Base-by-base conservation (phyloP, 2,888 invertebrate species). In the Leptinotarsa tumamoca region DNA sequence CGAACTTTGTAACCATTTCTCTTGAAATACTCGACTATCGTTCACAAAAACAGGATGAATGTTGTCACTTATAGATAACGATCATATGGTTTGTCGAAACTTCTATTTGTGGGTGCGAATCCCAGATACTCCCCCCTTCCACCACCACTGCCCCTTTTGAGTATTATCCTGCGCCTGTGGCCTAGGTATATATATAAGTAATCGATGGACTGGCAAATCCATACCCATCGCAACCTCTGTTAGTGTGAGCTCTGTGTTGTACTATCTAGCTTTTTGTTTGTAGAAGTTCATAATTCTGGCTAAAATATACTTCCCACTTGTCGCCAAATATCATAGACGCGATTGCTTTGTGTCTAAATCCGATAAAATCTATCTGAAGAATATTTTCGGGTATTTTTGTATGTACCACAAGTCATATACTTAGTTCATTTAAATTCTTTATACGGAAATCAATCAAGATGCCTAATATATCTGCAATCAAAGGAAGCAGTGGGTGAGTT, bases 301-400 rank as follows among this genome's bases (percentile, higher is more conserved):
- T 84, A 84, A 83, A 78, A 61, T 51, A 70, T 77, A 75, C 54
- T 68, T 54, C 71, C 74, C 85, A 89, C 88, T 89, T 86, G 89
- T 89, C 88, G 90, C 91, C 85, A 91, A 85, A 89, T 91, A 89
- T 88, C 90, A 85, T 82, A 90, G 82, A 89, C 90, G 86, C 89
- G 91, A 85, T 89, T 91, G 88, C 89, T 91, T 89, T 89, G 90
- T 90, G 72, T 87, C 87, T 1, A 86, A 87, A 77, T 85, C 80
- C 68, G 85, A 86, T 80, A 86, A 84, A 83, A 84, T 87, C 76
- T 85, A 88, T 73, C 79, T 87, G 78, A 85, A 87, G 78, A 86
- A 81, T 70, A 87, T 88, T 82, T 88, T 88, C 83, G 88, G 88
- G 66, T 87, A 85, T 76, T 88, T 87, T 86, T 88, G 84, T 83